These are phyloP conservation scores for Sturnira hondurensis DNA, from an alignment of 2,113 vertebrate genomes.

Conservation along the genomic window DNA sequence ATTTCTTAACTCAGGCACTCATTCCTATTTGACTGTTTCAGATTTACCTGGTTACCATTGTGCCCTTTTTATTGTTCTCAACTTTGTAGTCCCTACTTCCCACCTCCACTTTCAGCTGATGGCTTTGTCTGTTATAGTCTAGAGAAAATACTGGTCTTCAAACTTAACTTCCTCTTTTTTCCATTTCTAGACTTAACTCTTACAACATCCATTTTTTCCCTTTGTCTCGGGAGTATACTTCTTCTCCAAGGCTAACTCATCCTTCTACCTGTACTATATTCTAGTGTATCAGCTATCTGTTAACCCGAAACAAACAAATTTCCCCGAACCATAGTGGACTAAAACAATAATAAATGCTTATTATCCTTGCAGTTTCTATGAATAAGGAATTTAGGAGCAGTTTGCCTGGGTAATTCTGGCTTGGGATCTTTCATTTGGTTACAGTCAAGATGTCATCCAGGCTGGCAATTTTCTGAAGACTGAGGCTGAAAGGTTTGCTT, in stretches of 20 bases:
- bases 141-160: neutral
- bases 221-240: neutral
- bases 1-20: neutral
- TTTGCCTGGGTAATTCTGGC: neutral
- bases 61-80: neutral
- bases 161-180: neutral
- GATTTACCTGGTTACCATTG: neutral
- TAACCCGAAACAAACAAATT: neutral
- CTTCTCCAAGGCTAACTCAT: neutral
- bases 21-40: neutral
- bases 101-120: neutral
- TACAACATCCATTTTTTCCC: neutral
- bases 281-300: neutral
- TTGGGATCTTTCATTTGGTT: neutral
- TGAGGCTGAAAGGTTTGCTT: neutral
- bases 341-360: neutral
- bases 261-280: neutral
- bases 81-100: neutral
- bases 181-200: neutral
- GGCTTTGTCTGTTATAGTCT: neutral
- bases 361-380: neutral
- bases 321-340: neutral
- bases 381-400: neutral
- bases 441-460: neutral
- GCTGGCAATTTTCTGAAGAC: neutral